phyloP scores from a whole-genome alignment of 2,113 vertebrate genomes.

The Salminus brasiliensis region DNA sequence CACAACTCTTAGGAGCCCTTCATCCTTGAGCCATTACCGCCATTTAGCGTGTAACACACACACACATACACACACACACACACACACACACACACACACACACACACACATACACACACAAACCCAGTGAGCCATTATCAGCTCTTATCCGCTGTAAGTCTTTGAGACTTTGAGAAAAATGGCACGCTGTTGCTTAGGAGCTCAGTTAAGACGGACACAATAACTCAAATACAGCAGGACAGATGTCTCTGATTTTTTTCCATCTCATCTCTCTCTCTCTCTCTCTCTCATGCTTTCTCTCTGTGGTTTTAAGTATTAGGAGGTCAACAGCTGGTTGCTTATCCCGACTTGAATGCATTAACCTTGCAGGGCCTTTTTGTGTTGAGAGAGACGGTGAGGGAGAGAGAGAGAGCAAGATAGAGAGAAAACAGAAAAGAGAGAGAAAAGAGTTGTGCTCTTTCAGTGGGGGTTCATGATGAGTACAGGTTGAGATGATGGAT shows the following conservation, averaged over 20 bases:
- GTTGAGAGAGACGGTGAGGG: neutral
- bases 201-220: constrained; percentile 72
- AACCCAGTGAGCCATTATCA: constrained; percentile 72
- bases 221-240: constrained; percentile 64
- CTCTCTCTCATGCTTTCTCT: constrained; percentile 2
- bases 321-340: constrained; percentile 49
- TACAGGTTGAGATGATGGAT: too few species aligned
- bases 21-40: constrained; percentile 38
- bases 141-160: constrained; percentile 76
- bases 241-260: constrained; percentile 69
- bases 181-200: constrained; percentile 69
- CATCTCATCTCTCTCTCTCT: neutral
- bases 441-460: too few species aligned
- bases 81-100: constrained; percentile 58
- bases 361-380: constrained; percentile 34
- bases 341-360: constrained; percentile 45
- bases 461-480: too few species aligned
- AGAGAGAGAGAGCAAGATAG: neutral
- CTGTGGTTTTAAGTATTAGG: constrained; percentile 37
- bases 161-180: constrained; percentile 63
- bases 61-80: too few species aligned
- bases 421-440: neutral
- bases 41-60: constrained; percentile 35
- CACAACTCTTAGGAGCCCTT: constrained; percentile 29
- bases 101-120: constrained; percentile 44